Conservation (phyloP, 2,888 invertebrate genomes). For the Coenonympha arcania region DNA sequence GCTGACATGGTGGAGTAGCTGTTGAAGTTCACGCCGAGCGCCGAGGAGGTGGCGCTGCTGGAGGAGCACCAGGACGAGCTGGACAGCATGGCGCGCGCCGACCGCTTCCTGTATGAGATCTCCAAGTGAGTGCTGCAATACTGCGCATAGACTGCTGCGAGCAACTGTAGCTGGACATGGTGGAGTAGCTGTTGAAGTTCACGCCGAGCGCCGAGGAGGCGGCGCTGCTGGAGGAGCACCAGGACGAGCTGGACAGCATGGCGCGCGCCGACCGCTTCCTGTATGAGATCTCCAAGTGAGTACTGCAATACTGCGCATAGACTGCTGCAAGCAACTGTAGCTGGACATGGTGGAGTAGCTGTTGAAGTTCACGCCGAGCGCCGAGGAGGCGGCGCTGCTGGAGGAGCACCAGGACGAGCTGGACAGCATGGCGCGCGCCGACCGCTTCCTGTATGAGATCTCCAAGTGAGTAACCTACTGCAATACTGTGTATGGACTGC, state of each 20-base stretch:
- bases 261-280: slow-evolving; percentile 96
- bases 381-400: slow-evolving; percentile 92
- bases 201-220: slow-evolving; percentile 96
- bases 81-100: slow-evolving; percentile 92
- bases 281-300: slow-evolving; percentile 95
- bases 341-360: slow-evolving; percentile 99
- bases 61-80: slow-evolving; percentile 96
- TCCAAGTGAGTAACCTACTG: slow-evolving; percentile 94
- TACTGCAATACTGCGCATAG: slow-evolving; percentile 92
- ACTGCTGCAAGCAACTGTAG: slow-evolving; percentile 92
- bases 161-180: slow-evolving; percentile 97
- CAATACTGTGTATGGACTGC: no score
- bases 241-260: slow-evolving; percentile 92
- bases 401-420: slow-evolving; percentile 96
- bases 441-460: slow-evolving; percentile 96
- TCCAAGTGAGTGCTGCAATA: slow-evolving; percentile 90
- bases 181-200: slow-evolving; percentile 97
- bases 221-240: slow-evolving; percentile 91
- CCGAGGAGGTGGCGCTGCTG: slow-evolving; percentile 92
- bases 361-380: slow-evolving; percentile 95
- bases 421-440: slow-evolving; percentile 92
- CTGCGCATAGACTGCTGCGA: no score
- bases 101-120: slow-evolving; percentile 96
- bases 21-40: slow-evolving; percentile 95
- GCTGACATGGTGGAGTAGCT: slow-evolving; percentile 98